Evolutionary conservation across 2,888 invertebrate species (phyloP).

Genomic region (Drosophila eohydei): DNA sequence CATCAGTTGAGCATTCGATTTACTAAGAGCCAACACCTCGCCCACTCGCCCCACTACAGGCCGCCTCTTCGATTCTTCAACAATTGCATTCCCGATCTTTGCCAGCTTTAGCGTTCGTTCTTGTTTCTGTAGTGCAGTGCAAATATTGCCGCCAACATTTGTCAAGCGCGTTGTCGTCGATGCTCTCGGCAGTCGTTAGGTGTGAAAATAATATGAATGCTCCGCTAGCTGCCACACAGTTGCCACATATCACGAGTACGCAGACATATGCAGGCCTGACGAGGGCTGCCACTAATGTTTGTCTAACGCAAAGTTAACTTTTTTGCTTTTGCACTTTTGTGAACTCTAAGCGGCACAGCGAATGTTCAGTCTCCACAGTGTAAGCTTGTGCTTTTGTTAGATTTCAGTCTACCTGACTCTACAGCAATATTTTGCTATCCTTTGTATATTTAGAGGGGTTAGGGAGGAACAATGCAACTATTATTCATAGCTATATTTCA

Average conservation of each 20-base stretch:
- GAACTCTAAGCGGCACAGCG: too few relatives aligned
- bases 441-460: too few relatives aligned
- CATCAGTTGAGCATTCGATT: conserved; percentile 62
- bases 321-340: not conserved
- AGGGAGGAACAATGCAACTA: too few relatives aligned
- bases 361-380: too few relatives aligned
- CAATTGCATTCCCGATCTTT: conserved; percentile 14
- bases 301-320: not conserved
- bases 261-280: conserved; percentile 7
- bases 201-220: conserved; percentile 74
- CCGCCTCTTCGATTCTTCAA: not conserved
- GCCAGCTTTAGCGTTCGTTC: not conserved
- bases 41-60: not conserved
- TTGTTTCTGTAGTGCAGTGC: conserved; percentile 62
- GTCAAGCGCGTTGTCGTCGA: conserved; percentile 44
- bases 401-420: too few relatives aligned
- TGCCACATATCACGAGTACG: conserved; percentile 38
- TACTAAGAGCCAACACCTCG: conserved; percentile 21
- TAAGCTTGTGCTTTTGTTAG: not conserved
- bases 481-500: too few relatives aligned
- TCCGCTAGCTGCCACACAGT: conserved; percentile 47
- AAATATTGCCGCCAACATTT: conserved; percentile 70
- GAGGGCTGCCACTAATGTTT: conserved; percentile 35
- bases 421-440: too few relatives aligned
- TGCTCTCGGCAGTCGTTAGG: conserved; percentile 54